Percentiles rank a stretch among this genome's conserved stretches.
These are phyloP conservation scores for Patiria miniata DNA, from an alignment of 35 echinoderm and acorn worm species.

Conservation along the genomic window DNA sequence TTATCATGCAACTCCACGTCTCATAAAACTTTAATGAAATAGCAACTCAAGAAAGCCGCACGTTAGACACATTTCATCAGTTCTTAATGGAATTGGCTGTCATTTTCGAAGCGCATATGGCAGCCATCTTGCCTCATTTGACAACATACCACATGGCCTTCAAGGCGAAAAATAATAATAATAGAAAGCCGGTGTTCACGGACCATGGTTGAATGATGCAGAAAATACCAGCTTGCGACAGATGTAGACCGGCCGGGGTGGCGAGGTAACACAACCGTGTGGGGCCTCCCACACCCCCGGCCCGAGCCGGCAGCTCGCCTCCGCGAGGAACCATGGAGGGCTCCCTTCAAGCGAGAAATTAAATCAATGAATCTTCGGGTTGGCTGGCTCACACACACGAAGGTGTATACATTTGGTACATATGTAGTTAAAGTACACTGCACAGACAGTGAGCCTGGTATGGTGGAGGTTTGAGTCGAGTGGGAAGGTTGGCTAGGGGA, in stretches of 20 bases:
- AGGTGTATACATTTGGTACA: no score
- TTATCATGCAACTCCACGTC: no score
- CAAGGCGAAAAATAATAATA: no score
- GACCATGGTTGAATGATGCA: slow-evolving; percentile 18
- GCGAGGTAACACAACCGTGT: background rate
- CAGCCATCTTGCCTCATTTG: no score
- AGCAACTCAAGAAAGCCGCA: no score
- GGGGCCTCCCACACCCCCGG: background rate
- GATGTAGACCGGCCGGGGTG: slow-evolving; percentile 17
- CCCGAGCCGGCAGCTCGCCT: background rate
- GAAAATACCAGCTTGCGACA: slow-evolving; percentile 14
- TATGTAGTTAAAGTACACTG: no score
- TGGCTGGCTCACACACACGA: background rate
- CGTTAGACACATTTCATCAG: no score
- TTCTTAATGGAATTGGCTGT: slow-evolving; percentile 2
- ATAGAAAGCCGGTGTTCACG: background rate
- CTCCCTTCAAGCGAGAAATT: slow-evolving; percentile 17
- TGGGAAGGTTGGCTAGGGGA: no score
- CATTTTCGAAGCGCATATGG: background rate
- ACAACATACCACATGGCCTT: no score
- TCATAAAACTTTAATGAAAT: no score
- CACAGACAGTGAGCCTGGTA: no score
- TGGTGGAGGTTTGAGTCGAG: no score
- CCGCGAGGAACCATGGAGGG: background rate
- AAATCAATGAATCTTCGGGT: slow-evolving; percentile 12